Evolutionary conservation across 2,888 invertebrate genomes (phyloP), one percentile per base, ranked within the genome.

Genomic region (Drosophila quinaria): DNA sequence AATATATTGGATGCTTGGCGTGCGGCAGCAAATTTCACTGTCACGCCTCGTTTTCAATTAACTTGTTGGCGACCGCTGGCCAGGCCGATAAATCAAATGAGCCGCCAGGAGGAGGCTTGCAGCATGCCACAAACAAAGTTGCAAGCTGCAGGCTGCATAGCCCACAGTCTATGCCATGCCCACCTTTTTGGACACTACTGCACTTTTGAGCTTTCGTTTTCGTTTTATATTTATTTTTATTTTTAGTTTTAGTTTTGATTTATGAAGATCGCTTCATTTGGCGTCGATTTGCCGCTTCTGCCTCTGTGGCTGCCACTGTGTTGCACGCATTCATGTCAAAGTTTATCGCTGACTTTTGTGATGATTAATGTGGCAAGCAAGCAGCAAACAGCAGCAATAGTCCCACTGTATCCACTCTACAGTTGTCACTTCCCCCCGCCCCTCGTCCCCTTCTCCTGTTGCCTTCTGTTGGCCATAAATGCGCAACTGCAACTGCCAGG

Each of bases 21-120:
- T 88, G 89, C 81, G 75, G 89, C 84, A 78, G 89, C 89, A 87
- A 84, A 89, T 84, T 89, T 84, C 87, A 84, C 89, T 84, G 87
- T 89, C 87, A 84, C 89, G 81, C 83, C 88, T 83, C 81, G 85
- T 84, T 84, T 84, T 84, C 84, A 84, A 84, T 84, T 84, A 84
- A 84, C 84, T 84, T 84, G 84, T 84, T 89, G 87, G 89, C 87
- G 84, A 72, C 58, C 68, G 74, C 58, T 74, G 86, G 82, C 61
- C 66, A 54, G 29, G 76, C 59, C 88, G 74, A 88, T 83, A 83
- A 83, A 83, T 83, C 83, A 83, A 88, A 76, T 82, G 68, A 51
- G 86, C 65, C 66, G 76, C 76, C 68, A 62, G 67, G 42, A 22
- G 77, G 29, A 17, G 58, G 47, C 56, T 15, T 11, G 52, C 54